Evolutionary conservation across 35 echinoderm and acorn worm species (phyloP).

Genomic region (Heliocidaris erythrogramma): DNA sequence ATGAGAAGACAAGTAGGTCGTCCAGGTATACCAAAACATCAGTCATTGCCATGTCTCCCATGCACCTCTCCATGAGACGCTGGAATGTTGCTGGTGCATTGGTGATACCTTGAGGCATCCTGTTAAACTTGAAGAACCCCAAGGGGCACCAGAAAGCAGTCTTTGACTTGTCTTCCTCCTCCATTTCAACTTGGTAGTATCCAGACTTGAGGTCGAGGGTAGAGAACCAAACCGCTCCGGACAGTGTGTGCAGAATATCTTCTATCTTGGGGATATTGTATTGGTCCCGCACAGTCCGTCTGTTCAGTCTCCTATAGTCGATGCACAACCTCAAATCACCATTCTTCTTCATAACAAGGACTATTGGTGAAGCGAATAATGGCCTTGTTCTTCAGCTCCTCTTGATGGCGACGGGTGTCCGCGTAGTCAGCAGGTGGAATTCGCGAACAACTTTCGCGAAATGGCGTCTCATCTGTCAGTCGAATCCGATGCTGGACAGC

Average conservation of each 20-base stretch:
- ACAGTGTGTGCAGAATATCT: constrained; percentile 32
- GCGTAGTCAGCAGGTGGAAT: constrained; percentile 62
- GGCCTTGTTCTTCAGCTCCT: constrained; percentile 56
- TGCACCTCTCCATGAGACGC: constrained; percentile 62
- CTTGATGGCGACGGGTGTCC: constrained; percentile 52
- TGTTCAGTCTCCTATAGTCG: neutral
- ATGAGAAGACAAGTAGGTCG: too few species aligned
- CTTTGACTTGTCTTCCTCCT: constrained; percentile 63
- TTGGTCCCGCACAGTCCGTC: too few species aligned
- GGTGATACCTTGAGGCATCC: too few species aligned
- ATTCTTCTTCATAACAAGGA: constrained; percentile 54
- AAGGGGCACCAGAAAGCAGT: constrained; percentile 78
- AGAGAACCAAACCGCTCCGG: constrained; percentile 40
- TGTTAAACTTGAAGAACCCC: constrained; percentile 72
- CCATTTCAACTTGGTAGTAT: constrained; percentile 75
- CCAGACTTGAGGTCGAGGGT: constrained; percentile 48
- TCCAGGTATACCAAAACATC: too few species aligned
- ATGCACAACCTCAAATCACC: constrained; percentile 36
- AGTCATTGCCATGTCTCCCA: constrained; percentile 49
- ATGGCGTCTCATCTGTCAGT: constrained; percentile 59
- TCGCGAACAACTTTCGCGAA: constrained; percentile 44
- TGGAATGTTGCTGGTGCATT: constrained; percentile 66
- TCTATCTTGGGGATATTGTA: constrained; percentile 65
- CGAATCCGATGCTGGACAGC: constrained; percentile 57
- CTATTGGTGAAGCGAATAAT: constrained; percentile 62